phyloP scores from a whole-genome alignment of 1,140 invertebrate species.

The Drosophila yakuba region DNA sequence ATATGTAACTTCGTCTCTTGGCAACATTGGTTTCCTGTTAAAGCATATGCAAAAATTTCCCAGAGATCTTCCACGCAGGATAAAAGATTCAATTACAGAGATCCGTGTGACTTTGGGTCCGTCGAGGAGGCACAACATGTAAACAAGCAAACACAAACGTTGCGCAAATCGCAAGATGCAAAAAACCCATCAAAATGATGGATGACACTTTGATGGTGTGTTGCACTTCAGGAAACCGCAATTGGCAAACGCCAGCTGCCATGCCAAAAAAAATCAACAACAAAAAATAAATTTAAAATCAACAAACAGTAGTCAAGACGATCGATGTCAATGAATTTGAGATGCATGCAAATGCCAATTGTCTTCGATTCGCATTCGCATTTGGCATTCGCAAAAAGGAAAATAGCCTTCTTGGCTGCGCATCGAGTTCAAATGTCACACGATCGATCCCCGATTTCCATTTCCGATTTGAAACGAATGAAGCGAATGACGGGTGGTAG shows the following conservation, averaged over 20 bases:
- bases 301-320: conserved; percentile 73
- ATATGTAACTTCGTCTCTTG: not conserved
- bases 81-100: conserved; percentile 80
- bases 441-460: conserved; percentile 46
- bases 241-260: conserved; percentile 62
- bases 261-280: conserved; percentile 57
- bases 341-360: conserved; percentile 72
- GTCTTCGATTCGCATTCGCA: conserved; percentile 28
- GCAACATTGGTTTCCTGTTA: not conserved
- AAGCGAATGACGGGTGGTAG: conserved; percentile 52
- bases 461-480: conserved; percentile 32
- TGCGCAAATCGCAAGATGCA: conserved; percentile 49
- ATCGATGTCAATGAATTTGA: conserved; percentile 76
- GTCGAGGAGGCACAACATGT: conserved; percentile 64
- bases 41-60: conserved; percentile 37
- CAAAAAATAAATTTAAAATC: conserved; percentile 82
- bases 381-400: conserved; percentile 29
- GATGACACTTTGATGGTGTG: conserved; percentile 76
- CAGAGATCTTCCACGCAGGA: conserved; percentile 61
- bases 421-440: conserved; percentile 65
- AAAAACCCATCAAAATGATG: conserved; percentile 75
- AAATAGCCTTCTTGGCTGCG: conserved; percentile 36
- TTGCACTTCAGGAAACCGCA: conserved; percentile 72
- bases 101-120: conserved; percentile 59
- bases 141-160: conserved; percentile 56